These are phyloP conservation scores for Colletes collaris DNA, from an alignment of 2,888 invertebrate genomes.

Conservation along the genomic window DNA sequence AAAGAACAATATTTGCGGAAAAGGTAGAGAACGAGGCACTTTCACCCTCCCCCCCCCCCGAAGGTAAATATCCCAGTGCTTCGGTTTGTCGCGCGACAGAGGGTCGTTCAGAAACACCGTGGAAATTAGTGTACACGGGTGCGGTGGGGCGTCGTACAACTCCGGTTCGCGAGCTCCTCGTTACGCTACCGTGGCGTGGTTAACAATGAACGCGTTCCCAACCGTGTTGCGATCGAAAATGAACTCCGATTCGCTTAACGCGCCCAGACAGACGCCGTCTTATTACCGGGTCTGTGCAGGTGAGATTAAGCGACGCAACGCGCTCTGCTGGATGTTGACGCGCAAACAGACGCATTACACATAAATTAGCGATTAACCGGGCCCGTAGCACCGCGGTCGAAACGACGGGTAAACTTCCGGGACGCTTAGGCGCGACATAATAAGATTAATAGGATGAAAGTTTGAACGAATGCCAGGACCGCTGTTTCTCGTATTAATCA, in stretches of 20 bases:
- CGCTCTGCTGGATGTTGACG: slow-evolving; percentile 16
- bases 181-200: slow-evolving; percentile 25
- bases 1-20: slow-evolving; percentile 7
- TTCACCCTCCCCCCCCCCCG: background rate
- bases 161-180: slow-evolving; percentile 22
- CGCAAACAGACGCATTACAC: slow-evolving; percentile 27
- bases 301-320: slow-evolving; percentile 17
- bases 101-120: slow-evolving; percentile 20
- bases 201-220: slow-evolving; percentile 29
- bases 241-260: slow-evolving; percentile 31
- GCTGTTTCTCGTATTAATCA: slow-evolving; percentile 34
- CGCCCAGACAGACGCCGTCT: slow-evolving; percentile 15
- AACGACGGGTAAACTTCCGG: slow-evolving; percentile 23
- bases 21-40: background rate
- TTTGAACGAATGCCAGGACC: slow-evolving; percentile 29
- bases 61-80: slow-evolving; percentile 8
- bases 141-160: slow-evolving; percentile 17
- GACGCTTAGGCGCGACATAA: slow-evolving; percentile 15
- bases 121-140: slow-evolving; percentile 43
- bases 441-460: slow-evolving; percentile 43
- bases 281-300: slow-evolving; percentile 6
- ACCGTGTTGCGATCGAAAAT: slow-evolving; percentile 36
- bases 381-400: background rate
- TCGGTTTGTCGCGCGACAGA: slow-evolving; percentile 46
- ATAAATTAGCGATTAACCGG: slow-evolving; percentile 37